Evolutionary conservation across 2,113 vertebrate genomes (phyloP).

Genomic region (Nipponia nippon): DNA sequence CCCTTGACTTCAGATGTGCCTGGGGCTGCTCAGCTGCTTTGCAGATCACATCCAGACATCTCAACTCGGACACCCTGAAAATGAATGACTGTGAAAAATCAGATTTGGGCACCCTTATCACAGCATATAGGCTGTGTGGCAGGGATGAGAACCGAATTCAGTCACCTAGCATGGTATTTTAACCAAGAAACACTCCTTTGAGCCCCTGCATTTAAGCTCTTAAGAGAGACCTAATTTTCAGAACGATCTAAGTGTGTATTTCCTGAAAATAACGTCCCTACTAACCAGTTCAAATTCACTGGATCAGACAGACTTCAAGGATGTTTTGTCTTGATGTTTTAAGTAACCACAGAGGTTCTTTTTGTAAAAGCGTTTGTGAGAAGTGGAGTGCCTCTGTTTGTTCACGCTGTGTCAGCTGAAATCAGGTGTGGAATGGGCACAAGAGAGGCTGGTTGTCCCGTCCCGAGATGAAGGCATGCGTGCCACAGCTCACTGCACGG

Average conservation of each 20-base stretch:
- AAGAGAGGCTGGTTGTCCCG: neutral
- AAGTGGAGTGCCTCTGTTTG: neutral
- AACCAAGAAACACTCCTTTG: neutral
- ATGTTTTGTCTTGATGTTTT: neutral
- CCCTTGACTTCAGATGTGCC: neutral
- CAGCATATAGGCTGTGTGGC: neutral
- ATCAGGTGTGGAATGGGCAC: neutral
- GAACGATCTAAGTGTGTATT: neutral
- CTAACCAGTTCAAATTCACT: neutral
- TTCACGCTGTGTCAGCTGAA: neutral
- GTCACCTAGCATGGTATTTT: neutral
- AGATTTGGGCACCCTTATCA: neutral
- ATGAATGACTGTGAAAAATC: neutral
- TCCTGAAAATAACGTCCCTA: neutral
- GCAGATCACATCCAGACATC: neutral
- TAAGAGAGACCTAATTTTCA: neutral
- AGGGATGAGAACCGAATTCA: neutral
- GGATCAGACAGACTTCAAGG: neutral
- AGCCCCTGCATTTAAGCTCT: neutral
- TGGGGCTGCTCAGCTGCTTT: neutral
- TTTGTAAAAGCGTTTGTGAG: neutral
- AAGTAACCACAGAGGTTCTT: neutral
- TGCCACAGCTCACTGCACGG: neutral
- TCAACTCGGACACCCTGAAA: neutral
- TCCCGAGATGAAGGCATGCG: neutral